These are phyloP conservation scores for Bos indicus DNA, from an alignment of 2,113 vertebrate species.

Conservation along the genomic window DNA sequence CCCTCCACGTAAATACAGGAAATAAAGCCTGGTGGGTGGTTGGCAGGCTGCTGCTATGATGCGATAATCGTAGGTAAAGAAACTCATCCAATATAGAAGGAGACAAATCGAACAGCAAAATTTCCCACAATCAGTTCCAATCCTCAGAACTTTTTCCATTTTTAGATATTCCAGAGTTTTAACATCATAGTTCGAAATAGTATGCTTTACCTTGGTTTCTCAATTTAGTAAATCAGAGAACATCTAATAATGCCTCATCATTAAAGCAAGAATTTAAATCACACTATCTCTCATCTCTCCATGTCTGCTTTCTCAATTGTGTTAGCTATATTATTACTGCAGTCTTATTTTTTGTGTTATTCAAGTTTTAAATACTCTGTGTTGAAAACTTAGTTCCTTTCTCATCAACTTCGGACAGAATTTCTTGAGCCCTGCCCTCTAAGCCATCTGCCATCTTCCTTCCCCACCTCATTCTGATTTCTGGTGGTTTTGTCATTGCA, in stretches of 20 bases:
- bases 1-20: neutral
- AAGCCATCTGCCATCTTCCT: neutral
- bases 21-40: too few species aligned
- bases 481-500: neutral
- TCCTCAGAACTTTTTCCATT: neutral
- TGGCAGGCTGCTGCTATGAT: neutral
- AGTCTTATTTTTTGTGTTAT: neutral
- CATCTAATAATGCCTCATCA: neutral
- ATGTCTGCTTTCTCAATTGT: neutral
- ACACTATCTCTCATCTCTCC: neutral
- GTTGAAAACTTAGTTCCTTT: neutral
- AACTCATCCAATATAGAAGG: neutral
- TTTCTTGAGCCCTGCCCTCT: neutral
- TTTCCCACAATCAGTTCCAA: neutral
- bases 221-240: neutral
- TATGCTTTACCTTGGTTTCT: neutral
- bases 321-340: neutral
- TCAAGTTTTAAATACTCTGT: neutral
- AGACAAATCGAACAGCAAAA: neutral
- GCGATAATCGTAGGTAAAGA: neutral
- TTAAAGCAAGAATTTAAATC: neutral
- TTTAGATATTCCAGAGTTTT: neutral
- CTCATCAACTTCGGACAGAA: neutral
- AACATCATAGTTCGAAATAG: neutral
- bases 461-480: neutral